These are phyloP conservation scores for Bujurquina vittata DNA, from an alignment of 2,113 vertebrate genomes.

Conservation along the genomic window DNA sequence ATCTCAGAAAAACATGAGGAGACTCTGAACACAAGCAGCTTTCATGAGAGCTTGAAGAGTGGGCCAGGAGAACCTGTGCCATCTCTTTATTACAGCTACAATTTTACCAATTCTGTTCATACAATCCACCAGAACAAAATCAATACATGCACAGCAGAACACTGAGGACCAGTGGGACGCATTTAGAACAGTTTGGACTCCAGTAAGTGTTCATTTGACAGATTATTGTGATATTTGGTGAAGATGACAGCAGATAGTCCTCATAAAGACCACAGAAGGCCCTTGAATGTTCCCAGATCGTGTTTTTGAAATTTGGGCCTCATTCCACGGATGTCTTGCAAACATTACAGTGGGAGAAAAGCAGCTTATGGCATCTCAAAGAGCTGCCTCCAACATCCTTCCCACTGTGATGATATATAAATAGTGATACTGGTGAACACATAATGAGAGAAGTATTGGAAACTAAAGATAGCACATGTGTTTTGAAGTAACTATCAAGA, in stretches of 20 bases:
- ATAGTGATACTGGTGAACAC: neutral
- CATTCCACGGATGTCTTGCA: neutral
- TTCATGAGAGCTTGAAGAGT: slow-evolving; percentile 79
- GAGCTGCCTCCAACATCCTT: neutral
- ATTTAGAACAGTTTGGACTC: neutral
- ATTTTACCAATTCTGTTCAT: slow-evolving; percentile 37
- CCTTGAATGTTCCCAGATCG: neutral
- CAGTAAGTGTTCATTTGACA: neutral
- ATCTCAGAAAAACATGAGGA: slow-evolving; percentile 85
- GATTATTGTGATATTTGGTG: neutral
- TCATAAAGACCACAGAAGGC: neutral
- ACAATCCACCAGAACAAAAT: neutral
- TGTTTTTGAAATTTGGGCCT: neutral
- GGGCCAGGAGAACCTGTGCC: slow-evolving; percentile 73
- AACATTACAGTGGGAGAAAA: neutral
- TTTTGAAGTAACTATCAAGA: neutral
- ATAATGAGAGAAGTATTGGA: neutral
- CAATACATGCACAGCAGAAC: neutral
- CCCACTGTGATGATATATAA: neutral
- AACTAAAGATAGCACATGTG: neutral
- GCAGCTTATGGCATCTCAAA: neutral
- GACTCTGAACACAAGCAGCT: slow-evolving; percentile 82
- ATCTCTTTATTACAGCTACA: slow-evolving; percentile 54
- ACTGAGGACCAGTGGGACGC: neutral
- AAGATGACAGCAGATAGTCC: neutral